phyloP scores from a whole-genome alignment of 2,113 vertebrate species.

The Anarrhichthys ocellatus region DNA sequence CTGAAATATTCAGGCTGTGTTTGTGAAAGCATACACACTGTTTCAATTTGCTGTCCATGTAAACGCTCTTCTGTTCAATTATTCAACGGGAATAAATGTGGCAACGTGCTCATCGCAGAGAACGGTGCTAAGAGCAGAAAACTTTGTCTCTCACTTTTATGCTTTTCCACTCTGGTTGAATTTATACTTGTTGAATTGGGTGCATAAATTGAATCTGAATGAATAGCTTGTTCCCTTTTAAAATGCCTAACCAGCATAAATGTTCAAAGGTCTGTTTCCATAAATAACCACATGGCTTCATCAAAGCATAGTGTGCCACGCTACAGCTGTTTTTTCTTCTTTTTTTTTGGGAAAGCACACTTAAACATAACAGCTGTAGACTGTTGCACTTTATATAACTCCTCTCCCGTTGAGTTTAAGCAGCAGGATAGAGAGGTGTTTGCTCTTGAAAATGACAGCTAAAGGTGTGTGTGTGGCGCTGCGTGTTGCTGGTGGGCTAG shows the following conservation, averaged over 20 bases:
- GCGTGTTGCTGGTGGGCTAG: slow-evolving; percentile 52
- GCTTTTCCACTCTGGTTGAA: slow-evolving; percentile 1
- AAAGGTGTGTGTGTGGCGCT: slow-evolving; percentile 52
- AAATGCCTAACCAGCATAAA: slow-evolving; percentile 5
- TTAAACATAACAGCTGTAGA: slow-evolving; percentile 55
- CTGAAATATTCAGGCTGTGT: slow-evolving; percentile 67
- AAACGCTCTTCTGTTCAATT: slow-evolving; percentile 73
- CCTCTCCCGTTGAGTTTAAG: slow-evolving; percentile 39
- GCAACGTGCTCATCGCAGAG: slow-evolving; percentile 58
- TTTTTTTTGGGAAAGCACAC: slow-evolving; percentile 23
- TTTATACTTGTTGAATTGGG: slow-evolving; percentile 4
- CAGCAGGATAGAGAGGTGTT: slow-evolving; percentile 51
- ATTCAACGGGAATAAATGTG: slow-evolving; percentile 76
- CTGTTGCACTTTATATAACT: slow-evolving; percentile 63
- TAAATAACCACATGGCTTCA: slow-evolving; percentile 47
- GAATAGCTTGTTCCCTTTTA: slow-evolving; percentile 13
- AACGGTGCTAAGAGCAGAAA: slow-evolving; percentile 54
- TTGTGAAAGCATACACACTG: slow-evolving; percentile 47
- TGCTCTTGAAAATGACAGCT: slow-evolving; percentile 67
- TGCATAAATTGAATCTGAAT: slow-evolving; percentile 9
- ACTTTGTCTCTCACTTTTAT: neutral
- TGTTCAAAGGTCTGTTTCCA: slow-evolving; percentile 30
- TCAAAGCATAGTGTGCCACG: slow-evolving; percentile 12
- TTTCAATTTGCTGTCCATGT: slow-evolving; percentile 65
- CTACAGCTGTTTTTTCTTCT: slow-evolving; percentile 19